phyloP scores from a whole-genome alignment of 2,113 vertebrate genomes.

The Marmota flaviventris region DNA sequence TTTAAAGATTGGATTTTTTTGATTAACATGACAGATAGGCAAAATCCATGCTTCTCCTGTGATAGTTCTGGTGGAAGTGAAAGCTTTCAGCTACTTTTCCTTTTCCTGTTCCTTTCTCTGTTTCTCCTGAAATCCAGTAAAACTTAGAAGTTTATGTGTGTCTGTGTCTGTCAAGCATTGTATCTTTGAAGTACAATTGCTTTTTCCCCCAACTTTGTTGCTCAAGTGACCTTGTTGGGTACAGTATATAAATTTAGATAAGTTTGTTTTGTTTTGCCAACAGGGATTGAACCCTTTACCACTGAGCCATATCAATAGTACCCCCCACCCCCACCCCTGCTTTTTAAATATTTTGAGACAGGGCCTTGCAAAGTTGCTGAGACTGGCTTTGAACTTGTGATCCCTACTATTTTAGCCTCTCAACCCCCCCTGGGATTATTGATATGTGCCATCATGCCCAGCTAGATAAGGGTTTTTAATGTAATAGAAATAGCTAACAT shows the following conservation, averaged over 20 bases:
- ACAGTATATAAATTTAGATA: background rate
- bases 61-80: background rate
- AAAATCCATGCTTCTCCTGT: background rate
- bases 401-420: no score
- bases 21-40: background rate
- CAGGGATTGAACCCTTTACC: no score
- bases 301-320: no score
- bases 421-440: no score
- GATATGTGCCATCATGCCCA: no score
- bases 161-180: background rate
- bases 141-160: background rate
- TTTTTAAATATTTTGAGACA: no score
- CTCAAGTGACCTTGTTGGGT: background rate
- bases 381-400: no score
- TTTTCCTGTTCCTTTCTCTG: background rate
- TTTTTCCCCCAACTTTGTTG: background rate
- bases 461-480: background rate
- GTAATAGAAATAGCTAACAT: background rate
- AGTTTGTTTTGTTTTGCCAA: no score
- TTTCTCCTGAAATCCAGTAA: background rate
- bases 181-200: background rate
- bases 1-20: conserved; percentile 5
- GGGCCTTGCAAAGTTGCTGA: no score
- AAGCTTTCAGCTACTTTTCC: background rate
- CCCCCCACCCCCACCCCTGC: no score